Percentiles rank a stretch among this genome's conserved stretches.
phyloP scores from a whole-genome alignment of 2,113 vertebrate genomes.

The Crotalus helleri region DNA sequence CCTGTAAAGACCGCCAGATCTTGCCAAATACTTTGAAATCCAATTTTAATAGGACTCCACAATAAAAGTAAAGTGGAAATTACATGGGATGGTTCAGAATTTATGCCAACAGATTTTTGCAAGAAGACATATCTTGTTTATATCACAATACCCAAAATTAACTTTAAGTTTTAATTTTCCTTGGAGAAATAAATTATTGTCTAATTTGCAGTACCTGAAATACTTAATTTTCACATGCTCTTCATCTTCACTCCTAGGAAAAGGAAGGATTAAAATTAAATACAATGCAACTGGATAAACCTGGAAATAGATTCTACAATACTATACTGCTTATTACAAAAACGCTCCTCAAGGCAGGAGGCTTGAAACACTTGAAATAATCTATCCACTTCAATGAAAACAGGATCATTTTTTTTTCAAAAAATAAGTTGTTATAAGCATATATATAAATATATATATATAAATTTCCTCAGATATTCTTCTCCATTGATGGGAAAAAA shows the following conservation, averaged over 20 bases:
- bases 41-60: background rate
- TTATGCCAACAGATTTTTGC: background rate
- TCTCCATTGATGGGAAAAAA: background rate
- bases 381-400: background rate
- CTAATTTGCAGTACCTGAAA: conserved; percentile 74
- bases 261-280: conserved; percentile 26
- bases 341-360: background rate
- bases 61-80: background rate
- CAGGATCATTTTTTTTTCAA: background rate
- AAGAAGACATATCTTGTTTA: background rate
- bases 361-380: conserved; percentile 13
- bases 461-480: background rate
- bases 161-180: background rate
- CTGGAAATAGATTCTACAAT: background rate
- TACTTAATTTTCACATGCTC: conserved; percentile 85
- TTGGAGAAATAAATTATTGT: conserved; percentile 8
- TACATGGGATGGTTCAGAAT: background rate
- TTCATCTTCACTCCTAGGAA: conserved; percentile 80
- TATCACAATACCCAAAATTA: background rate
- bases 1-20: background rate
- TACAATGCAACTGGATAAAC: background rate
- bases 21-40: background rate
- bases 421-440: too few relatives aligned
- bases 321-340: background rate
- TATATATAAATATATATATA: too few relatives aligned